These are phyloP conservation scores for Coccyzus lansbergi DNA, from an alignment of 2,797 vertebrate species.

Conservation along the genomic window DNA sequence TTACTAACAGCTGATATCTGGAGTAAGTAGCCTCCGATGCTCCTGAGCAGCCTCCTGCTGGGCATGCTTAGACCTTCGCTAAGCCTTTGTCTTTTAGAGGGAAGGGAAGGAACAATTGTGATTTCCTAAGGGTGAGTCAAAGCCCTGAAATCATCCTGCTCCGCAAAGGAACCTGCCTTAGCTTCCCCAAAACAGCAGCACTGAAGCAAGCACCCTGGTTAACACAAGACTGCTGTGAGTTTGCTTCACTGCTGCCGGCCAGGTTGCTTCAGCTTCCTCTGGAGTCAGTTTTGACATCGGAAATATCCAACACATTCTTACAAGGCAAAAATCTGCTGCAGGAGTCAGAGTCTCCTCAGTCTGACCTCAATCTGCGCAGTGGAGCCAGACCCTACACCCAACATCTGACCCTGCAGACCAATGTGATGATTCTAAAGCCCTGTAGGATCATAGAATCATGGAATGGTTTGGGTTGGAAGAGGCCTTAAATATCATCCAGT, in stretches of 20 bases:
- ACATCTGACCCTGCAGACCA: no score
- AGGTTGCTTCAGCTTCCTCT: constrained; percentile 29
- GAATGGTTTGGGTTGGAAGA: no score
- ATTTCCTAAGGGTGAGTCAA: constrained; percentile 23
- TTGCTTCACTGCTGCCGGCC: background rate
- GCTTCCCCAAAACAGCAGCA: background rate
- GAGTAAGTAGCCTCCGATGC: background rate
- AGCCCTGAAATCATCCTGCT: background rate
- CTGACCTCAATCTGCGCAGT: background rate
- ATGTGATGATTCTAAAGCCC: no score
- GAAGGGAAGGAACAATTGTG: background rate
- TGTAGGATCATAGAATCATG: no score
- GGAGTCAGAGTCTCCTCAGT: accelerated
- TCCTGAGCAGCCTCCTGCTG: no score
- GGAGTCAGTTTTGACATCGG: background rate
- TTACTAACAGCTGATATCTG: background rate
- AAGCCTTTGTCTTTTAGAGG: background rate
- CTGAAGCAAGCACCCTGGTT: background rate
- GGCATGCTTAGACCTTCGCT: background rate
- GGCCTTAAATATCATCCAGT: no score
- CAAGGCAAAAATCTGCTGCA: background rate
- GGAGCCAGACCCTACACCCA: no score
- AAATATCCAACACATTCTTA: background rate
- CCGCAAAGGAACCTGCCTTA: background rate
- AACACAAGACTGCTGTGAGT: background rate